Evolutionary conservation across 2,888 invertebrate species (phyloP).

Genomic region (Ormyrus nitidulus): DNA sequence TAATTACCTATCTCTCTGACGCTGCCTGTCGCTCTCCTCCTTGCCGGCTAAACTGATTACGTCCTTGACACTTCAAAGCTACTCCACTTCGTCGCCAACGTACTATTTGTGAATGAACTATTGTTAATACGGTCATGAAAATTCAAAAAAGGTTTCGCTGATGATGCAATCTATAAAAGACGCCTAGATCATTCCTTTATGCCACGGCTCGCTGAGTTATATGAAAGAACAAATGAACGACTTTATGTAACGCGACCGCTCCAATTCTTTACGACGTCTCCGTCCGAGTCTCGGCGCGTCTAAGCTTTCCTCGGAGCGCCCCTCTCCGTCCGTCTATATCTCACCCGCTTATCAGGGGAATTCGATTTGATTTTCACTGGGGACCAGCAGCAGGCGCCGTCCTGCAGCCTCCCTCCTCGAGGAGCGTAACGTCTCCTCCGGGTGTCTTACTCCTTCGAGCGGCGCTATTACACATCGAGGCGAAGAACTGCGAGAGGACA

Average conservation of each 20-base stretch:
- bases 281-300: too few species aligned
- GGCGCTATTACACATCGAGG: background rate
- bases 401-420: background rate
- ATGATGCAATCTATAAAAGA: too few species aligned
- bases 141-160: too few species aligned
- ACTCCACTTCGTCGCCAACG: too few species aligned
- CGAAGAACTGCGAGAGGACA: constrained; percentile 15
- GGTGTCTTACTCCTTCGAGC: constrained; percentile 12
- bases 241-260: too few species aligned
- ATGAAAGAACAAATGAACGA: too few species aligned
- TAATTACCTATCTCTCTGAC: constrained; percentile 38
- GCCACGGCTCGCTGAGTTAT: too few species aligned
- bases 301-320: background rate
- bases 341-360: constrained; percentile 9
- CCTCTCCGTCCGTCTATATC: background rate
- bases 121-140: too few species aligned
- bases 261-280: too few species aligned
- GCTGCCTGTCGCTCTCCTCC: background rate
- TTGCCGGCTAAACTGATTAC: background rate
- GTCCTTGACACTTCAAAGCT: background rate
- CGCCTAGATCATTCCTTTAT: too few species aligned
- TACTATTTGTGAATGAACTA: too few species aligned
- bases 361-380: constrained; percentile 8
- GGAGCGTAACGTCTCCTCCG: background rate
- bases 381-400: background rate